These are phyloP conservation scores for Diplolepis rosae DNA, from an alignment of 2,888 invertebrate genomes.

Conservation along the genomic window DNA sequence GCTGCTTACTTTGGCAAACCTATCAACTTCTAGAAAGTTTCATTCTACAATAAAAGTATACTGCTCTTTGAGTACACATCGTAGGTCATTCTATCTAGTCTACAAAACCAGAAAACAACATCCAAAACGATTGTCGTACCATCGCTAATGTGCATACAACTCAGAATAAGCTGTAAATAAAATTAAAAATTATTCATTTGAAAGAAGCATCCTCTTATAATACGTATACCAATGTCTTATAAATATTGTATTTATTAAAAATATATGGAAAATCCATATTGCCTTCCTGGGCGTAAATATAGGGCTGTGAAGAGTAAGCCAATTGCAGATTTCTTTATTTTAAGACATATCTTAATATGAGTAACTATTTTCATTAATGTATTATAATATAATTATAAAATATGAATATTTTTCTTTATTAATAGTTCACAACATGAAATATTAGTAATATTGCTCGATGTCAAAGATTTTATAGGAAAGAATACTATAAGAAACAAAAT, in stretches of 20 bases:
- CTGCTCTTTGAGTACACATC: slow-evolving; percentile 53
- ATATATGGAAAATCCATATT: slow-evolving; percentile 58
- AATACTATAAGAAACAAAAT: no score
- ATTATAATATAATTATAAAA: no score
- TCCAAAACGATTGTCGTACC: slow-evolving; percentile 45
- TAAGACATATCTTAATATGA: neutral
- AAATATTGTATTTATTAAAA: slow-evolving; percentile 68
- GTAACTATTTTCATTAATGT: no score
- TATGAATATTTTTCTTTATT: no score
- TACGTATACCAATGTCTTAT: slow-evolving; percentile 58
- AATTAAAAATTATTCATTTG: slow-evolving; percentile 53
- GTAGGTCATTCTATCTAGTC: slow-evolving; percentile 55
- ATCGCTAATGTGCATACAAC: slow-evolving; percentile 44
- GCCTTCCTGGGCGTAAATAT: slow-evolving; percentile 34
- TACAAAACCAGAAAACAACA: slow-evolving; percentile 48
- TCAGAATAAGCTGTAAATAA: slow-evolving; percentile 52
- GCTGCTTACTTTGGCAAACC: slow-evolving; percentile 97
- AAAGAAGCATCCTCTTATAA: slow-evolving; percentile 54
- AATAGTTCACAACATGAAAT: no score
- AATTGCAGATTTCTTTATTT: neutral
- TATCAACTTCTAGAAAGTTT: slow-evolving; percentile 88
- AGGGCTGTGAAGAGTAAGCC: slow-evolving; percentile 39
- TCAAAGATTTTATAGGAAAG: no score
- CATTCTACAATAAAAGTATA: slow-evolving; percentile 39
- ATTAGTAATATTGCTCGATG: no score